Percentiles rank a stretch among this genome's conserved stretches.
phyloP scores from a whole-genome alignment of 2,113 vertebrate genomes.

The Paracyprichromis sp. region DNA sequence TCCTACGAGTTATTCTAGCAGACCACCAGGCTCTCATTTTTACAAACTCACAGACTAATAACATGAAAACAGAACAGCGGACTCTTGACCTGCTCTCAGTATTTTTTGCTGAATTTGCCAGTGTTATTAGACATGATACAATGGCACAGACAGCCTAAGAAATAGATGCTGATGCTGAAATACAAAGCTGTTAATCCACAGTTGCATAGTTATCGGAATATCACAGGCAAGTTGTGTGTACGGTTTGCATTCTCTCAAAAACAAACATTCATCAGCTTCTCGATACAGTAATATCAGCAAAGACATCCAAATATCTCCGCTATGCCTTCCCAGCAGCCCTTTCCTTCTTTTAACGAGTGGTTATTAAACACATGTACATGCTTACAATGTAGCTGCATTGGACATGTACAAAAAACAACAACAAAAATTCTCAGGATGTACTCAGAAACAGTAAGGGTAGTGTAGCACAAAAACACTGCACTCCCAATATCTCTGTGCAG shows the following conservation, averaged over 20 bases:
- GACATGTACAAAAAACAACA: slow-evolving; percentile 22
- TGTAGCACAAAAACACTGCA: background rate
- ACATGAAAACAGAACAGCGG: slow-evolving; percentile 20
- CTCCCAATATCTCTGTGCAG: background rate
- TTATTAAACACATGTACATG: slow-evolving; percentile 36
- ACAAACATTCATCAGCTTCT: slow-evolving; percentile 39
- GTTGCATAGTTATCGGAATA: slow-evolving; percentile 26
- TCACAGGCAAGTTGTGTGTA: slow-evolving; percentile 1
- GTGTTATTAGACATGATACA: slow-evolving; percentile 53
- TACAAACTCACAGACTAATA: slow-evolving; percentile 38
- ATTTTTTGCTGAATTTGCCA: slow-evolving; percentile 35
- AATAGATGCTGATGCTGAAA: background rate
- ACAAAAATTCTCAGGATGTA: background rate
- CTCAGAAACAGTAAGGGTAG: background rate
- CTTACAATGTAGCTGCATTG: slow-evolving; percentile 16
- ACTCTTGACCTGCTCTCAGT: slow-evolving; percentile 1
- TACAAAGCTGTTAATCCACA: slow-evolving; percentile 20
- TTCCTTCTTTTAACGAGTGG: slow-evolving; percentile 39
- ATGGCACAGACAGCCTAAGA: slow-evolving; percentile 3
- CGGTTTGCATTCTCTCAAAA: background rate
- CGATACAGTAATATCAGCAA: slow-evolving; percentile 47
- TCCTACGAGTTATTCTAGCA: background rate
- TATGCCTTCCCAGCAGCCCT: background rate
- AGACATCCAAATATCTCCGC: background rate
- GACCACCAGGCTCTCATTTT: background rate